Percentiles rank a stretch among this genome's conserved stretches.
Conservation (phyloP, 2,797 vertebrate genomes). For the Echiichthys vipera region DNA sequence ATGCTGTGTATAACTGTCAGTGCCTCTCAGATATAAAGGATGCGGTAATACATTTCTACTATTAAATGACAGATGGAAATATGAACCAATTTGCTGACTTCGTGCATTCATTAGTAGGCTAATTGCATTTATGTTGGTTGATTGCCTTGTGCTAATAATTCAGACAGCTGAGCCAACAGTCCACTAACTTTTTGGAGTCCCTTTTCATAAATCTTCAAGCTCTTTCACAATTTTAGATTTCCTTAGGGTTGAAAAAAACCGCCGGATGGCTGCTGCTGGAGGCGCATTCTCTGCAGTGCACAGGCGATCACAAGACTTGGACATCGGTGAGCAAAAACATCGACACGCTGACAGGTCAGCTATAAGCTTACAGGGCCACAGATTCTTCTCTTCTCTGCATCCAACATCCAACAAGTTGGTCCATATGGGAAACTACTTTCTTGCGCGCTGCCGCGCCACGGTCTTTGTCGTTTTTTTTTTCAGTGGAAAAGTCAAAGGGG, state of each 20-base stretch:
- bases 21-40: background rate
- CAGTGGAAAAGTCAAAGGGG: constrained; percentile 25
- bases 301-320: constrained; percentile 82
- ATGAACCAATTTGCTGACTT: background rate
- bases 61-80: background rate
- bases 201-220: background rate
- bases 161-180: constrained; percentile 1
- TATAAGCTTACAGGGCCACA: constrained; percentile 63
- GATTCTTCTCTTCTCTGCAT: constrained; percentile 54
- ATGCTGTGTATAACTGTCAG: background rate
- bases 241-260: constrained; percentile 5
- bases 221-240: background rate
- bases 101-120: background rate
- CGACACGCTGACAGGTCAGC: constrained; percentile 68
- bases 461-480: constrained; percentile 10
- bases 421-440: constrained; percentile 45
- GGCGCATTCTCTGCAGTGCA: constrained; percentile 73
- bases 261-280: constrained; percentile 55
- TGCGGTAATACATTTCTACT: background rate
- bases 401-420: constrained; percentile 71
- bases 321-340: constrained; percentile 76
- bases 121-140: background rate
- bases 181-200: background rate
- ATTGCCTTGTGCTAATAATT: background rate
- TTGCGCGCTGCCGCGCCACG: constrained; percentile 22